These are phyloP conservation scores for Trypoxylus dichotomus DNA, from an alignment of 1,140 invertebrate genomes.

Conservation along the genomic window DNA sequence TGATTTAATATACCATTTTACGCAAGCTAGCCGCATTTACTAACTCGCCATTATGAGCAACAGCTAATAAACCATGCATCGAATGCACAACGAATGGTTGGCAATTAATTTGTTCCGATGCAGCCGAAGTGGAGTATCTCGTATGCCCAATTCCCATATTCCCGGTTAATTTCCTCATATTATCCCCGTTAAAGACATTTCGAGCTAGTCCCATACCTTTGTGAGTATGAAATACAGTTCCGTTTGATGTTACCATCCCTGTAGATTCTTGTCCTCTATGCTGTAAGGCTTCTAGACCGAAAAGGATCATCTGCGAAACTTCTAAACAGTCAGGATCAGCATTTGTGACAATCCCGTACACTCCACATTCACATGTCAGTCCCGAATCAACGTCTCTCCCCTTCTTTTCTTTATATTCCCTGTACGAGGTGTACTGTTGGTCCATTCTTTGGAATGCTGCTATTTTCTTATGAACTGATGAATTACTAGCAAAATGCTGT, in stretches of 20 bases:
- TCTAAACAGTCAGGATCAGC: slow-evolving; percentile 73
- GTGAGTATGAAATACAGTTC: slow-evolving; percentile 78
- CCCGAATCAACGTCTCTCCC: slow-evolving; percentile 8
- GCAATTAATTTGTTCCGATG: slow-evolving; percentile 88
- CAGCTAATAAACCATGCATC: slow-evolving; percentile 87
- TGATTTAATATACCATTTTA: slow-evolving; percentile 61
- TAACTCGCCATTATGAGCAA: slow-evolving; percentile 96
- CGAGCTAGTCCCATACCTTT: slow-evolving; percentile 96
- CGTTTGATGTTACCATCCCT: slow-evolving; percentile 90
- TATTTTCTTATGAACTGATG: neutral
- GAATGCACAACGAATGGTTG: slow-evolving; percentile 98
- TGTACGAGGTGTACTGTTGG: neutral
- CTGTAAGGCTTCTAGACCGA: slow-evolving; percentile 93
- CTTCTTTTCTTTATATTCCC: neutral
- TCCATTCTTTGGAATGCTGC: neutral
- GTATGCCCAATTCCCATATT: slow-evolving; percentile 95
- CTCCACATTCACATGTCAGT: slow-evolving; percentile 84
- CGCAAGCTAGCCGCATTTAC: slow-evolving; percentile 87
- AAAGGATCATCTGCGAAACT: slow-evolving; percentile 77
- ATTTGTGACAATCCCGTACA: slow-evolving; percentile 86
- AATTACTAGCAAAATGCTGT: too few relatives aligned
- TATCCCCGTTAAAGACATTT: slow-evolving; percentile 88
- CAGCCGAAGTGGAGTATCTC: slow-evolving; percentile 89
- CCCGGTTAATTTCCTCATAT: slow-evolving; percentile 82
- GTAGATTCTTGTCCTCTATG: slow-evolving; percentile 97